Evolutionary conservation across 2,113 vertebrate species (phyloP).

Genomic region (Stercorarius parasiticus): DNA sequence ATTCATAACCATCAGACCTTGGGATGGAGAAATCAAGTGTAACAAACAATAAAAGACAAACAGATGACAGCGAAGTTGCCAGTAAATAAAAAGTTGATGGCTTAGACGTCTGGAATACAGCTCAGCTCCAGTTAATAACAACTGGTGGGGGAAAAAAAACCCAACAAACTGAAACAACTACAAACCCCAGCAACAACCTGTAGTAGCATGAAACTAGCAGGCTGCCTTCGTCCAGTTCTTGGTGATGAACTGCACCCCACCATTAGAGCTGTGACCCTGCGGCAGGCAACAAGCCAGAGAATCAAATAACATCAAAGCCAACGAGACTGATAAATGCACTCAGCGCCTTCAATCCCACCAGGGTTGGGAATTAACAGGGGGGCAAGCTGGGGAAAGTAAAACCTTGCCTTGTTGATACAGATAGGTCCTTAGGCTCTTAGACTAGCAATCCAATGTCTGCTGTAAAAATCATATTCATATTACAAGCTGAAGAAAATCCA

Average conservation of each 20-base stretch:
- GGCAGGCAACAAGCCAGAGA: not conserved
- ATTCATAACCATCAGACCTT: not conserved
- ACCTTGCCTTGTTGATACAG: not conserved
- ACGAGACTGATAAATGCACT: not conserved
- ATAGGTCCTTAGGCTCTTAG: not conserved
- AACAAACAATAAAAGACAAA: not conserved
- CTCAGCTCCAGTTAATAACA: not conserved
- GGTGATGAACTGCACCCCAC: not conserved
- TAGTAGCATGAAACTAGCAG: not conserved
- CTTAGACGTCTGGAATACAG: not conserved
- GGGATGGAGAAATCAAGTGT: not conserved
- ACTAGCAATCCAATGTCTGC: not conserved
- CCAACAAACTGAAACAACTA: not conserved
- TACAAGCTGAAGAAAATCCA: not conserved
- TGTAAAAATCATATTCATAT: not conserved
- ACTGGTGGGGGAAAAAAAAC: accelerated
- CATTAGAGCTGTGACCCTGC: not conserved
- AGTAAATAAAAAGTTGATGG: not conserved
- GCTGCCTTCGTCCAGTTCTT: not conserved
- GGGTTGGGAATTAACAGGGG: not conserved
- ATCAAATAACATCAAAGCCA: not conserved
- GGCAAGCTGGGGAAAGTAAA: not conserved
- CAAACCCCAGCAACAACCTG: not conserved
- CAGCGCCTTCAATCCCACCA: not conserved
- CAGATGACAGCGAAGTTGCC: not conserved